Evolutionary conservation across 1,140 invertebrate genomes (phyloP), one percentile per base, ranked within the genome.

Genomic region (Lordiphosa mommai): DNA sequence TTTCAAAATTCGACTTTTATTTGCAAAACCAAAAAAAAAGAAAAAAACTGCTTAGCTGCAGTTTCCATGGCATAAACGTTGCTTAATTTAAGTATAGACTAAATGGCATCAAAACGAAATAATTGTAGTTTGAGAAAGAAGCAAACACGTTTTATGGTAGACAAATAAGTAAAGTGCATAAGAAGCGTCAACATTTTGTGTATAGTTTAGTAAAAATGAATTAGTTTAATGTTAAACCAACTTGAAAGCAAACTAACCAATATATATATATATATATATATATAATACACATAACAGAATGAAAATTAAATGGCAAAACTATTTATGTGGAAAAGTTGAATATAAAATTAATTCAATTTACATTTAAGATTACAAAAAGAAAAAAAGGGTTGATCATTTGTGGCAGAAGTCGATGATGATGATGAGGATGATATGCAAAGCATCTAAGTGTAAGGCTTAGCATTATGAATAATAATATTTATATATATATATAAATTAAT

Each of bases 121-220:
- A 29, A 16, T 12, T 7, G 32, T 7, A 48, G 23, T 38, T n/a
- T 7, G 27, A 33, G 6, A 43, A 27, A 12, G 12, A 13, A 51
- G 51, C 52, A 44, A 41, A 52, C 67, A 73, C 70, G 48, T 73
- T 73, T 73, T 73, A 73, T 63, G 40, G 71, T 73, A 74, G 71
- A 37, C 44, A 52, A 69, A 65, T 69, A 74, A 68, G 64, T 50
- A 38, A 51, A 70, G 58, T 55, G 65, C 40, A 3, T 16, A 38
- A 16, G 38, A n/a, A 56, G 59, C 50, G 47, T 68, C 70, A 74
- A 74, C 50, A 63, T 80, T 74, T 67, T 82, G 71, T 82, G 76
- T 82, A 82, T 82, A 82, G 76, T 72, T 82, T 82, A 84, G 77
- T 76, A 30, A 82, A 23, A 82, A 84, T 82, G 55, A 76, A 76